phyloP scores from a whole-genome alignment of 2,888 invertebrate genomes.

The Cryptosula pallasiana region DNA sequence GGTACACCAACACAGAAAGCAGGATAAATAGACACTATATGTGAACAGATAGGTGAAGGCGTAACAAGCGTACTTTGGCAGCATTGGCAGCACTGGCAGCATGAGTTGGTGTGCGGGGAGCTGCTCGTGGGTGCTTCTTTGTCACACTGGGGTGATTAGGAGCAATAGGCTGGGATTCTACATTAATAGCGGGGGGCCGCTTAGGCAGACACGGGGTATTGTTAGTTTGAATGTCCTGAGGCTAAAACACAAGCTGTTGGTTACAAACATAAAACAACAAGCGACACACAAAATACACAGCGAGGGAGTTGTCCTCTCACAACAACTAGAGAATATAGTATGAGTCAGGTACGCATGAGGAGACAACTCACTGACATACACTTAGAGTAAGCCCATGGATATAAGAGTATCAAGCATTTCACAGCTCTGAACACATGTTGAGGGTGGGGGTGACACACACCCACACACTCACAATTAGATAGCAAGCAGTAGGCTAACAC shows the following conservation, averaged over 20 bases:
- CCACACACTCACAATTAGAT: no score
- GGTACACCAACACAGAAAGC: no score
- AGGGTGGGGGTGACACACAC: no score
- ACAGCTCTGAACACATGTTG: no score
- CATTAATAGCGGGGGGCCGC: neutral
- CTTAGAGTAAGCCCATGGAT: no score
- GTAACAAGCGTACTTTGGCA: neutral
- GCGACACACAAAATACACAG: no score
- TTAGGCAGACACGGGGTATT: neutral
- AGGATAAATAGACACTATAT: neutral
- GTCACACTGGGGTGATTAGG: neutral
- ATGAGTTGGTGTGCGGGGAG: neutral
- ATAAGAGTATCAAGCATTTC: no score
- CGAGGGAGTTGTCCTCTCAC: no score
- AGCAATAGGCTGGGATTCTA: neutral
- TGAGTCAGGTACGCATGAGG: no score
- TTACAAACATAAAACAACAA: neutral
- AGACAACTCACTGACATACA: no score
- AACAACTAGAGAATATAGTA: no score
- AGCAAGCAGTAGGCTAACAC: no score
- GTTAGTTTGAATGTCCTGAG: neutral
- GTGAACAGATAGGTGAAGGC: neutral
- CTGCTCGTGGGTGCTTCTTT: constrained; percentile 5
- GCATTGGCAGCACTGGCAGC: neutral
- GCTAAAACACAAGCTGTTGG: constrained; percentile 4